phyloP scores from a whole-genome alignment of 2,888 invertebrate genomes.

The Deilephila porcellus region DNA sequence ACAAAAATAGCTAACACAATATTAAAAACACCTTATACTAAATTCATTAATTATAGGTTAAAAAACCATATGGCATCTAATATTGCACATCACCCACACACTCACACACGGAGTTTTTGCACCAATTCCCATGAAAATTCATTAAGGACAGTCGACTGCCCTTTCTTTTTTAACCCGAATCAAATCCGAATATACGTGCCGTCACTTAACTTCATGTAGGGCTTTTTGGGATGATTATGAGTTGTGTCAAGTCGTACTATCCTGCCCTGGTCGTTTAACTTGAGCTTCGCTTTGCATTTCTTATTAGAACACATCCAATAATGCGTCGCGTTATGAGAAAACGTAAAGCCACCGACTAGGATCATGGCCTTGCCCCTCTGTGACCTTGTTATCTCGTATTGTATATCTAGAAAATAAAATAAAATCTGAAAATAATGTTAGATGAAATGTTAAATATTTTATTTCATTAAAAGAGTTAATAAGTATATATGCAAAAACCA shows the following conservation, averaged over 20 bases:
- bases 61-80: no score
- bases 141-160: no score
- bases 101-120: no score
- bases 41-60: no score
- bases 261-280: slow-evolving; percentile 34
- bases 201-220: slow-evolving; percentile 26
- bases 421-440: background rate
- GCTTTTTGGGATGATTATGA: slow-evolving; percentile 41
- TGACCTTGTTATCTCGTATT: slow-evolving; percentile 42
- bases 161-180: background rate
- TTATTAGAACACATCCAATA: slow-evolving; percentile 57
- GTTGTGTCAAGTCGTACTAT: slow-evolving; percentile 39
- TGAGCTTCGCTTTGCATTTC: slow-evolving; percentile 52
- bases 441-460: background rate
- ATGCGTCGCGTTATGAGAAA: slow-evolving; percentile 25
- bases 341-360: slow-evolving; percentile 44
- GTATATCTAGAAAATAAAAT: slow-evolving; percentile 35
- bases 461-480: background rate
- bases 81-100: no score
- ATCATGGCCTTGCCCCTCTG: slow-evolving; percentile 45
- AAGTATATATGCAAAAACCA: no score
- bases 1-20: no score
- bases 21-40: no score
- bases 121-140: no score
- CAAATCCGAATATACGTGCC: slow-evolving; percentile 35